Conservation (phyloP, 2,888 invertebrate species). For the Cepaea hortensis region DNA sequence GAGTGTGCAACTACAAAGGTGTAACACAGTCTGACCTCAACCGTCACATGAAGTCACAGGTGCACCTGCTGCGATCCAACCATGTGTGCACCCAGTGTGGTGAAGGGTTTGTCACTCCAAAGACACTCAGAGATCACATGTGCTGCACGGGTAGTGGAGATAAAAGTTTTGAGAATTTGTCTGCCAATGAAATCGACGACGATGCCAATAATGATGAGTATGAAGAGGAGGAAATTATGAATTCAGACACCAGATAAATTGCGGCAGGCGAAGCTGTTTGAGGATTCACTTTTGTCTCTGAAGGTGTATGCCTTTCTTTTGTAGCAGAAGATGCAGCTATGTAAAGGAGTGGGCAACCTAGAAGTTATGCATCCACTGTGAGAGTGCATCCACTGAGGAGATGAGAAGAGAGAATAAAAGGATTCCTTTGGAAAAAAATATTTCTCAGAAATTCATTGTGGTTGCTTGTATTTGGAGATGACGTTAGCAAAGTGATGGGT, state of each 20-base stretch:
- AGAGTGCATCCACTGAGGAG: too few species aligned
- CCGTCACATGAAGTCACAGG: constrained; percentile 77
- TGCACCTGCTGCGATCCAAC: constrained; percentile 75
- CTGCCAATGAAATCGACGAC: constrained; percentile 10
- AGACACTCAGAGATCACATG: constrained; percentile 72
- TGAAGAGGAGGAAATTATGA: constrained; percentile 24
- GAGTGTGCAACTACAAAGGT: constrained; percentile 77
- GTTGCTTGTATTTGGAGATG: too few species aligned
- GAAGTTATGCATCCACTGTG: too few species aligned
- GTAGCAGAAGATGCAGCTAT: too few species aligned
- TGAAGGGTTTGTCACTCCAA: constrained; percentile 74
- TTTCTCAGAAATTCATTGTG: too few species aligned
- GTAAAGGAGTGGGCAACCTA: too few species aligned
- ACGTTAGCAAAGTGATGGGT: too few species aligned
- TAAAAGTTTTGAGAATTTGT: constrained; percentile 34
- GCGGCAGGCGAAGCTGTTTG: too few species aligned
- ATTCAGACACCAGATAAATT: constrained; percentile 33
- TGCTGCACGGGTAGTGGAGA: constrained; percentile 57
- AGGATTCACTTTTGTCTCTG: too few species aligned
- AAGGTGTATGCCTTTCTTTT: too few species aligned
- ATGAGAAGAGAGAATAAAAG: too few species aligned
- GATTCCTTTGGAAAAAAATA: too few species aligned
- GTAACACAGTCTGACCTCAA: constrained; percentile 78
- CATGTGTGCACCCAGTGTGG: constrained; percentile 74
- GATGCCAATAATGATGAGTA: constrained; percentile 34